These are phyloP conservation scores for Podarcis siculus DNA, from an alignment of 2,797 vertebrate genomes.

Conservation along the genomic window DNA sequence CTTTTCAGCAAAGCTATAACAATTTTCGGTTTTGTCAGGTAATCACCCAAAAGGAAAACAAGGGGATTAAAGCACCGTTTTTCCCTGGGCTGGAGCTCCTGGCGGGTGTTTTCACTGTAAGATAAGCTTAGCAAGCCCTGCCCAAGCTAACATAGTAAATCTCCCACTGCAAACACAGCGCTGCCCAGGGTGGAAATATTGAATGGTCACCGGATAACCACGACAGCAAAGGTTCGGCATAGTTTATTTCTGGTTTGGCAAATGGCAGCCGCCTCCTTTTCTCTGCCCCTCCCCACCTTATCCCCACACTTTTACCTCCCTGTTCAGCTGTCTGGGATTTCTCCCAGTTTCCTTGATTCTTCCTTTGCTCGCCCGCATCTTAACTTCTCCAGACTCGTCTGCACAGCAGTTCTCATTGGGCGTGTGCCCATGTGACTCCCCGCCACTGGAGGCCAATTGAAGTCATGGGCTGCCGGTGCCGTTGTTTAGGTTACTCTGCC, in stretches of 20 bases:
- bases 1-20: conserved; percentile 61
- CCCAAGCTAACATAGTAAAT: conserved; percentile 78
- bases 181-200: conserved; percentile 76
- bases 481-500: too few species aligned
- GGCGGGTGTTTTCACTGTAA: conserved; percentile 75
- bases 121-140: conserved; percentile 72
- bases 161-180: conserved; percentile 73
- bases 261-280: conserved; percentile 35
- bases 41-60: conserved; percentile 71
- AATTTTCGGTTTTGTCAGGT: conserved; percentile 73
- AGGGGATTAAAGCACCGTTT: conserved; percentile 68
- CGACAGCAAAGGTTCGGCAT: conserved; percentile 69
- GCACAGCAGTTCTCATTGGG: not conserved
- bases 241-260: conserved; percentile 69
- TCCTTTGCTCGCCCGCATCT: not conserved
- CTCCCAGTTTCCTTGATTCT: not conserved
- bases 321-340: conserved; percentile 45
- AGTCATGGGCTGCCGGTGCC: too few species aligned
- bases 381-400: not conserved
- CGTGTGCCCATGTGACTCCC: accelerated
- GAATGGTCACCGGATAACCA: conserved; percentile 74
- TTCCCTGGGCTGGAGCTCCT: conserved; percentile 62
- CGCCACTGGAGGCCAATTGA: not conserved
- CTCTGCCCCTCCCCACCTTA: conserved; percentile 24
- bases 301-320: conserved; percentile 18